These are phyloP conservation scores for Uropsilus gracilis DNA, from an alignment of 2,113 vertebrate genomes.

Conservation along the genomic window DNA sequence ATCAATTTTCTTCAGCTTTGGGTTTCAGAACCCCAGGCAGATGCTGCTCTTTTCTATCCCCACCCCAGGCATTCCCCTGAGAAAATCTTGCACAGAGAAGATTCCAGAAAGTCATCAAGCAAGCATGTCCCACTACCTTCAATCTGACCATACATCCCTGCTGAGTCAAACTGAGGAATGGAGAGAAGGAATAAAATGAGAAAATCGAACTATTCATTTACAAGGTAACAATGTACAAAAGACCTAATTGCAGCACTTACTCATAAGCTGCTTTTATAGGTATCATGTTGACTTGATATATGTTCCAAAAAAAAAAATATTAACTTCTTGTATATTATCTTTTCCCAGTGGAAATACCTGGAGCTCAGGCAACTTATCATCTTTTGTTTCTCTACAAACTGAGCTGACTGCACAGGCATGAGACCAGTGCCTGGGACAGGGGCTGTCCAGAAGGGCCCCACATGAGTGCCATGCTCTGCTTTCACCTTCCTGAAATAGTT, in stretches of 20 bases:
- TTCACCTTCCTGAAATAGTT: neutral
- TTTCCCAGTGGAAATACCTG: neutral
- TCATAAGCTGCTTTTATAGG: neutral
- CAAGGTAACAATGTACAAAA: neutral
- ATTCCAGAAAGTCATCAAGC: neutral
- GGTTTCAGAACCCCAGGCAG: neutral
- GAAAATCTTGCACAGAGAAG: neutral
- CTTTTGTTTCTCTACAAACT: neutral
- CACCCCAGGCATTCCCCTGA: too few relatives aligned
- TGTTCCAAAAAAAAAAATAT: neutral
- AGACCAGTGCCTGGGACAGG: neutral
- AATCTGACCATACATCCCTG: neutral
- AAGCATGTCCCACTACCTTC: neutral
- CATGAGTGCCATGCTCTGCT: neutral
- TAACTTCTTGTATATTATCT: neutral
- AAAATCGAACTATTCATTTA: neutral
- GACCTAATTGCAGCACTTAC: neutral
- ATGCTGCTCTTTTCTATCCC: neutral
- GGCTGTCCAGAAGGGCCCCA: neutral
- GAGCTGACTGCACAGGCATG: neutral
- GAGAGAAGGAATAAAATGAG: rapidly evolving
- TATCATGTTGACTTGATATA: neutral
- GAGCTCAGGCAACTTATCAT: neutral
- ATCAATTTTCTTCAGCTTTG: neutral
- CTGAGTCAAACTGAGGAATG: neutral